Base-by-base conservation (phyloP, 2,113 vertebrate species). In the Gymnogyps californianus region DNA sequence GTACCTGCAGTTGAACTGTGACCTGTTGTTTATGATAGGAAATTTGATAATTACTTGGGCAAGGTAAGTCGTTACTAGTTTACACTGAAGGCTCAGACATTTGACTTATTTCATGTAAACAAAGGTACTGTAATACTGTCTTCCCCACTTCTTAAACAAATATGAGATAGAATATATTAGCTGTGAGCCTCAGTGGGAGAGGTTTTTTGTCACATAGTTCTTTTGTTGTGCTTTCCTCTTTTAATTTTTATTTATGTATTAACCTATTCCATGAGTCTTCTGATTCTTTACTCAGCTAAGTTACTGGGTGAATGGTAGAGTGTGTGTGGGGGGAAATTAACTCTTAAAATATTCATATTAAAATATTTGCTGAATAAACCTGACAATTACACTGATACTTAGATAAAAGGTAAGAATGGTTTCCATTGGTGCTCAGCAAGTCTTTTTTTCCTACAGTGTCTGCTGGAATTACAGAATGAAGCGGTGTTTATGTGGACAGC, bases 401-500 rank as follows among this genome's bases (percentile, higher is more conserved):
- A 59, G 21, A 13, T 61, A 44, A 78, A 75, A 58, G 16, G 13
- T 55, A 55, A 69, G 64, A 83, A 59, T 78, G 28, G 21, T 61
- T 51, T 95, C 16, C 15, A 8, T 7, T 83, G 38, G 15, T 89
- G 25, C 61, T 95, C 52, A 96, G 52, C 46, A 76, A 84, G 34
- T 91, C 29, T 92, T 32, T 51, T 80, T 95, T 59, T 78, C 44
- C 4, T 86, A 11, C 84, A 99, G 99, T 99, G 99, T 95, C 97
- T 99, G 36, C 93, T 99, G 87, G 99, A 99, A 98, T 98, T 99
- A 84, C 99, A 99, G 97, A 99, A 99, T 83, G 99, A 99, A 97
- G 99, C 99, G 0, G 99, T 99, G 26, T 99, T 99, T 95, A 99
- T 99, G 99, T 99, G 99, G 99, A 99, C 99, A 80, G 99, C 99